phyloP scores from a whole-genome alignment of 2,888 invertebrate species.

The Caenorhabditis macrosperma region DNA sequence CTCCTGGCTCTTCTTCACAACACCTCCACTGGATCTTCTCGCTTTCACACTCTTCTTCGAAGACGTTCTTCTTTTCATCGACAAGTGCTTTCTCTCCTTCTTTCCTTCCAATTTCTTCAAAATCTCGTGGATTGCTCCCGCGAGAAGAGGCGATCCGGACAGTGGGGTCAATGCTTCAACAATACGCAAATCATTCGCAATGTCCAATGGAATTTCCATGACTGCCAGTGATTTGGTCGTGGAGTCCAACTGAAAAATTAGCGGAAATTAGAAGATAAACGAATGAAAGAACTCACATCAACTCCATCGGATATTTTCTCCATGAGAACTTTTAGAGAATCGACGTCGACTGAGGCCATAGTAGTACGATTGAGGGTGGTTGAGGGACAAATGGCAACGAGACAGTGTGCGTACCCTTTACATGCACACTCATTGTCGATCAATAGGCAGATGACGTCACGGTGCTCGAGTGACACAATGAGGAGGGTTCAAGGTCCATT shows the following conservation, averaged over 20 bases:
- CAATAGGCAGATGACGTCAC: neutral
- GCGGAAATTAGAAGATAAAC: neutral
- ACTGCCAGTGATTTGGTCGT: slow-evolving; percentile 7
- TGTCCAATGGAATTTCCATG: neutral
- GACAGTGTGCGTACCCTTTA: neutral
- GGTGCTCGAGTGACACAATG: neutral
- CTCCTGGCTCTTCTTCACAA: slow-evolving; percentile 8
- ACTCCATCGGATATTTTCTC: slow-evolving; percentile 1
- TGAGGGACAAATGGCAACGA: neutral
- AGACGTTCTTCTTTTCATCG: neutral
- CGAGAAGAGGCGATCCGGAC: slow-evolving; percentile 9
- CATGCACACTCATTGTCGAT: neutral
- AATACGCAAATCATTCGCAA: slow-evolving; percentile 5
- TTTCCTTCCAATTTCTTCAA: slow-evolving; percentile 33
- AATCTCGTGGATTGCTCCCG: slow-evolving; percentile 29
- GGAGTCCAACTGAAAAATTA: slow-evolving; percentile 13
- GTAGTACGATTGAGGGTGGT: neutral
- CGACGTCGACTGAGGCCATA: neutral
- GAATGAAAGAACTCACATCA: slow-evolving; percentile 10
- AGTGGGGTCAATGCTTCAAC: slow-evolving; percentile 1
- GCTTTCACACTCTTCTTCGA: slow-evolving; percentile 12
- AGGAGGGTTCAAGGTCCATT: neutral
- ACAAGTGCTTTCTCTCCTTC: neutral
- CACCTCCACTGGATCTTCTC: slow-evolving; percentile 7
- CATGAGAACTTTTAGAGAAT: neutral